Percentiles rank a stretch among this genome's conserved stretches.
Conservation (phyloP, 2,797 vertebrate genomes). For the Tokudaia muenninki region DNA sequence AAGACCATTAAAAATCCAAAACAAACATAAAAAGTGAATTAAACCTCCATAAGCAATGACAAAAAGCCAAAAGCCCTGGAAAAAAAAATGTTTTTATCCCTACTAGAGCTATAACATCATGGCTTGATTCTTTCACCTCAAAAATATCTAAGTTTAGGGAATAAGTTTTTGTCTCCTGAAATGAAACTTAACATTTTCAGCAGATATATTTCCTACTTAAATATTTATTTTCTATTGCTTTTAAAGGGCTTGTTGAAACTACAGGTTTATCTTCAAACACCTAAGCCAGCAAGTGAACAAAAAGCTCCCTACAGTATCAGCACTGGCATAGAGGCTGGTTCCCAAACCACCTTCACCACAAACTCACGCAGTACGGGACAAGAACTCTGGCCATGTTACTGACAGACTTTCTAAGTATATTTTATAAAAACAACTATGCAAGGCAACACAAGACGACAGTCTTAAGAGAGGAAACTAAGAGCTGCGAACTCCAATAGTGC, state of each 20-base stretch:
- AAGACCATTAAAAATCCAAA: not conserved
- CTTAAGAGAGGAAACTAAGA: not conserved
- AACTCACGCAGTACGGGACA: not conserved
- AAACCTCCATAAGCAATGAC: not conserved
- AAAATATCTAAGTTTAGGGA: not conserved
- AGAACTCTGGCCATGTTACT: conserved; percentile 73
- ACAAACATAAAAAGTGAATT: not conserved
- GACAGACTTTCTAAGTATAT: conserved; percentile 47
- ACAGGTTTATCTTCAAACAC: not conserved
- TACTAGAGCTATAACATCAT: conserved; percentile 1
- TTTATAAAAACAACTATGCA: not conserved
- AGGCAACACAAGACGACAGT: not conserved
- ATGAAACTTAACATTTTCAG: not conserved
- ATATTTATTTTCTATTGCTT: not conserved
- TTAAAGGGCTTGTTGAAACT: not conserved
- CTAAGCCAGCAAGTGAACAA: not conserved
- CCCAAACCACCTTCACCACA: not conserved
- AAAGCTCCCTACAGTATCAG: conserved; percentile 19
- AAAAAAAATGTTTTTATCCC: conserved; percentile 7
- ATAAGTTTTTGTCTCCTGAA: conserved; percentile 10
- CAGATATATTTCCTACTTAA: not conserved
- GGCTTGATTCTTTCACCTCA: not conserved
- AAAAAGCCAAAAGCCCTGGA: not conserved
- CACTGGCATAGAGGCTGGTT: conserved; percentile 65
- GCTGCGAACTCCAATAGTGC: not conserved